Conservation (phyloP, 2,888 invertebrate genomes). For the Molorchus minor region DNA sequence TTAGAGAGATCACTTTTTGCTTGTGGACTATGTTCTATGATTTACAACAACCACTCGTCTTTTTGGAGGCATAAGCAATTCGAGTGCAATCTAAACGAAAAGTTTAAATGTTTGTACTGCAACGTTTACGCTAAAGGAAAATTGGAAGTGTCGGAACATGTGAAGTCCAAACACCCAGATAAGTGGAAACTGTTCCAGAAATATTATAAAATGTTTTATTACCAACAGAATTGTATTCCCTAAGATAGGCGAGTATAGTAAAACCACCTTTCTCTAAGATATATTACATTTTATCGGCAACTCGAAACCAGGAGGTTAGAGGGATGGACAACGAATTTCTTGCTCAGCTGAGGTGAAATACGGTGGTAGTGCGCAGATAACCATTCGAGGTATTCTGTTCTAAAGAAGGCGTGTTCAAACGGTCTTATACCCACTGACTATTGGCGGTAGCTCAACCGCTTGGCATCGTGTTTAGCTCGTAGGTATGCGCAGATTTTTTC, state of each 20-base stretch:
- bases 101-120: not conserved
- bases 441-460: too few species aligned
- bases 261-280: too few species aligned
- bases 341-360: too few species aligned
- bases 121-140: not conserved
- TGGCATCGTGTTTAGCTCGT: too few species aligned
- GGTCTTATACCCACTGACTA: too few species aligned
- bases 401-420: too few species aligned
- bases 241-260: not conserved
- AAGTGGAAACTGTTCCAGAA: conserved; percentile 28
- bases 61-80: conserved; percentile 31
- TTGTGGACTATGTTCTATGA: conserved; percentile 17
- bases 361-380: too few species aligned
- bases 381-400: too few species aligned
- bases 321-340: too few species aligned
- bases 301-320: too few species aligned
- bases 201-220: conserved; percentile 32
- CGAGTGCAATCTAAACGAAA: not conserved
- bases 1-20: not conserved
- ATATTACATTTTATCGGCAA: too few species aligned
- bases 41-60: conserved; percentile 31
- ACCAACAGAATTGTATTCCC: conserved; percentile 2
- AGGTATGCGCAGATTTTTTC: too few species aligned
- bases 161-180: conserved; percentile 29
- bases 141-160: conserved; percentile 34